Conservation (phyloP, 1,140 invertebrate species). For the Kradibia gibbosae region DNA sequence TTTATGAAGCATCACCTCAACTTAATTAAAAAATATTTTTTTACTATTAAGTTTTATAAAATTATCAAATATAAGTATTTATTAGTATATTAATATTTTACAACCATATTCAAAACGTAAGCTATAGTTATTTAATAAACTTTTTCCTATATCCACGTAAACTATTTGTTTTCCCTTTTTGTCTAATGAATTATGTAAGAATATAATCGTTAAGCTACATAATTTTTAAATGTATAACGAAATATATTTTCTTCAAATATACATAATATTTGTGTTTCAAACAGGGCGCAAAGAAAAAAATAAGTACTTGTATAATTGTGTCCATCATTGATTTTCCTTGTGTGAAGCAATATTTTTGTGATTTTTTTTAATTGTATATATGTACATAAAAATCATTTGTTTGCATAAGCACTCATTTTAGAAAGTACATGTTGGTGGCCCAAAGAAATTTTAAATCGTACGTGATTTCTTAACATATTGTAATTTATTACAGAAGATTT, state of each 20-base stretch:
- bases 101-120: too few relatives aligned
- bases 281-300: neutral
- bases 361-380: conserved; percentile 52
- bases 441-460: conserved; percentile 48
- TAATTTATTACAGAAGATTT: conserved; percentile 45
- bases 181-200: neutral
- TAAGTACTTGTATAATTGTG: conserved; percentile 60
- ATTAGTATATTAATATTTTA: too few relatives aligned
- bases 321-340: conserved; percentile 53
- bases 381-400: conserved; percentile 48
- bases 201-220: neutral
- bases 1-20: too few relatives aligned
- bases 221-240: neutral
- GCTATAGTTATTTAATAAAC: too few relatives aligned
- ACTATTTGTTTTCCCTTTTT: neutral
- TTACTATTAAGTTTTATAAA: too few relatives aligned
- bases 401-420: conserved; percentile 54
- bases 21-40: too few relatives aligned
- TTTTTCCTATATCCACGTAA: too few relatives aligned
- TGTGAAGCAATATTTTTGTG: conserved; percentile 38
- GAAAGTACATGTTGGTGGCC: conserved; percentile 63
- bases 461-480: conserved; percentile 27
- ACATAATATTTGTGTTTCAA: neutral
- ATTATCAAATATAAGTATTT: too few relatives aligned
- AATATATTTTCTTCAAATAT: too few relatives aligned